Base-by-base conservation (phyloP, 2,797 vertebrate genomes). In the Microctenopoma stevenorrisi region DNA sequence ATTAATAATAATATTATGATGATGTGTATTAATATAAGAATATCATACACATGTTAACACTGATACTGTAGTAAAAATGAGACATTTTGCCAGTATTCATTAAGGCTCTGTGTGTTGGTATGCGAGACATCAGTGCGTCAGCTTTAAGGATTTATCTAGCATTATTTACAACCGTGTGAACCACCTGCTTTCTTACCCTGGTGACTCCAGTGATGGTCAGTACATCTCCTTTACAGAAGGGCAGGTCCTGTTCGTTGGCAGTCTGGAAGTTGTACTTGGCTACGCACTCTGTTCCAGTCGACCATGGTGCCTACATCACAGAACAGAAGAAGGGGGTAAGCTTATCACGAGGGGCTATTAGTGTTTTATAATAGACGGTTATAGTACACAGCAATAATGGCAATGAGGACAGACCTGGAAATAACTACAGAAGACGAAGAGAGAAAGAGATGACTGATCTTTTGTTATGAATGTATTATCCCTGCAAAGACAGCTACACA, bases 211-310 rank as follows among this genome's bases (percentile, higher is more conserved):
- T 96, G 54, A 99, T 99, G 89, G 96, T 97, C 68, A 99, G 94
- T 61, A 99, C 95, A 0, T 99, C 98, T 79, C 98, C 98, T 94
- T 98, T 99, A 89, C 93, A 96, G 94, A 99, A 99, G 68, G 97
- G 96, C 83, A 99, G 96, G 92, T 99, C 98, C 85, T 99, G 96
- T 68, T 97, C 96, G 0, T 97, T 96, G 10, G 95, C 95, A 83
- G 96, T 96, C 16, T 96, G 96, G 92, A 98, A 99, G 88, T 98
- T 99, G 91, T 99, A 99, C 84, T 98, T 98, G 90, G 98, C 97
- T 81, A 99, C 96, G 87, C 98, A 99, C 90, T 99, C 97, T 65
- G 97, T 97, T 94, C 96, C 97, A 3, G 95, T 92, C 0, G 95
- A 94, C 97, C 98, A 99, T 62, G 90, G 93, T 60, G 77, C 94